Evolutionary conservation across 2,797 vertebrate species (phyloP).

Genomic region (Coranthus polyacanthus): DNA sequence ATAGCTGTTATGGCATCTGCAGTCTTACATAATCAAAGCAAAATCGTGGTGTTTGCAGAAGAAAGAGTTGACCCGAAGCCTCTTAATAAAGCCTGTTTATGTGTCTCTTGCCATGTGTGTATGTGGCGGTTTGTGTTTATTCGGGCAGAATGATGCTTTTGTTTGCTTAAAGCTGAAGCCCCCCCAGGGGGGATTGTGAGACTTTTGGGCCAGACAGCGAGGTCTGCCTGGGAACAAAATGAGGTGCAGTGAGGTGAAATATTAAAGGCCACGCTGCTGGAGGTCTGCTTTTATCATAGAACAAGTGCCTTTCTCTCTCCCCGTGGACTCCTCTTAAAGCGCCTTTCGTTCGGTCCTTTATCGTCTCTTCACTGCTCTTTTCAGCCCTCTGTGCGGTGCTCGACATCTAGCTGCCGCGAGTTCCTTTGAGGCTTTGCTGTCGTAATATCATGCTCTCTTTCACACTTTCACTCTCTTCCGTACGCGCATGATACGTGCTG

Average conservation of each 20-base stretch:
- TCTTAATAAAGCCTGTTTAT: constrained; percentile 18
- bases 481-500: too few species aligned
- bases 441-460: too few species aligned
- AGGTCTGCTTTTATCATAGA: constrained; percentile 38
- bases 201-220: constrained; percentile 15
- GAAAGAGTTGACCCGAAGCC: not conserved
- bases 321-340: not conserved
- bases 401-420: constrained; percentile 1
- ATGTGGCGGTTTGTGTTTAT: constrained; percentile 7
- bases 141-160: constrained; percentile 1
- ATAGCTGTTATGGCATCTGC: not conserved
- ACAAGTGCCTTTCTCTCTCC: constrained; percentile 12
- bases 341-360: constrained; percentile 3
- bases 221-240: constrained; percentile 10
- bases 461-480: too few species aligned
- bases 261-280: constrained; percentile 56
- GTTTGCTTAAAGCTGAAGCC: constrained; percentile 20
- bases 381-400: constrained; percentile 6
- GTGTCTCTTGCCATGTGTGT: constrained; percentile 9
- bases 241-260: constrained; percentile 30
- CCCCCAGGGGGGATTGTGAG: constrained; percentile 17
- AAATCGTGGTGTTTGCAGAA: not conserved
- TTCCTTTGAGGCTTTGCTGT: not conserved
- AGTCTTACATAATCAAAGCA: constrained; percentile 5
- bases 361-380: constrained; percentile 9